Base-by-base conservation (phyloP, 1,140 invertebrate species). In the Ostrea denselamellosa region DNA sequence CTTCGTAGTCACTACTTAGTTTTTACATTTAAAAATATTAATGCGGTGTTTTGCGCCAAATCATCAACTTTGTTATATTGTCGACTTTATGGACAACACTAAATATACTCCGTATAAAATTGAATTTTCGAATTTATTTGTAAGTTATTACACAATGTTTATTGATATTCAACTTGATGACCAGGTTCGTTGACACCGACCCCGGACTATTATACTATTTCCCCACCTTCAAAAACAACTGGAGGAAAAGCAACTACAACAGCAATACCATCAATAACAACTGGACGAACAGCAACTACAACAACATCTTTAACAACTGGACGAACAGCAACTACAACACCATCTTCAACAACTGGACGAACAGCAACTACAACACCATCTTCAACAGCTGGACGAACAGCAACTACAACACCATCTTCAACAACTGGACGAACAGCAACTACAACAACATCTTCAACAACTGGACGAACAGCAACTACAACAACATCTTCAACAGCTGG, bases 121-220 rank as follows among this genome's bases (percentile, higher is more conserved):
- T n/a, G n/a, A n/a, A n/a, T n/a, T n/a, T n/a, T n/a, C n/a, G n/a
- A n/a, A n/a, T n/a, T n/a, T n/a, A n/a, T n/a, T n/a, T 44, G 2
- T 44, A 44, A 44, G 34, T 44, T 44, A 44, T 44, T 44, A 44
- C 34, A 44, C 5, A 44, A 2, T 44, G 34, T 62, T 62, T 62
- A 2, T 62, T 62, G 2, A 17, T 62, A 19, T 17, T 19, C 56
- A 7, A 19, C 56, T 19, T 62, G 17, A 19, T 62, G 56, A 62
- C 17, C 22, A 77, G 68, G 68, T 77, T 25, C 68, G 34, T 77
- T 77, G 25, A 77, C 68, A 77, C 68, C 22, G 8, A 77, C 68
- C 9, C 68, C 68, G 12, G 28, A 28, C 68, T 77, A 77, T 12
- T 77, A 14, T 17, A 77, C 68, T 5, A 14, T 77, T 17, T 28